Evolutionary conservation across 2,113 vertebrate species (phyloP).

Genomic region (Calyptomena viridis): DNA sequence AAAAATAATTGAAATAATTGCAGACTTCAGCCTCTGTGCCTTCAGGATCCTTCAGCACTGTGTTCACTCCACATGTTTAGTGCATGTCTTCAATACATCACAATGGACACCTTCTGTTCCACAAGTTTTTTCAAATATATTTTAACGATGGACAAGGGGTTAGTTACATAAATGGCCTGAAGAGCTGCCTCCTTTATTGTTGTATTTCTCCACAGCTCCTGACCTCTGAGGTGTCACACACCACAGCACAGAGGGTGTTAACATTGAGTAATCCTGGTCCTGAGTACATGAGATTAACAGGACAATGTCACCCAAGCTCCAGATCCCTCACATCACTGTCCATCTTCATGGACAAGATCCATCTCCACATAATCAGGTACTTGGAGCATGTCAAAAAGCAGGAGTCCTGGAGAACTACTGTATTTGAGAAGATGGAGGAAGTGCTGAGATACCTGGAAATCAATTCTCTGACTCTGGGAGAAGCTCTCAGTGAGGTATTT

Average conservation of each 20-base stretch:
- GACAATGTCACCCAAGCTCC: background rate
- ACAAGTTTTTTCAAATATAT: background rate
- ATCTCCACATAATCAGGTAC: background rate
- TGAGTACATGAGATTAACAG: background rate
- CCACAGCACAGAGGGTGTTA: background rate
- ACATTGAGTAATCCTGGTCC: background rate
- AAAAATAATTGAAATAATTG: background rate
- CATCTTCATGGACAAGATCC: rapidly evolving
- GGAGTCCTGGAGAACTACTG: background rate
- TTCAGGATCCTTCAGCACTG: background rate
- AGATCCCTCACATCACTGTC: rapidly evolving
- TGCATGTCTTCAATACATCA: background rate
- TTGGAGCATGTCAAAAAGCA: background rate
- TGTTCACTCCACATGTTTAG: background rate
- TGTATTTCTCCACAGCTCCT: background rate
- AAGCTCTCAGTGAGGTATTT: background rate
- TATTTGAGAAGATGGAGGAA: background rate
- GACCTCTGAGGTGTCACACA: background rate
- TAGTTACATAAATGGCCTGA: no score
- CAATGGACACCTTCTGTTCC: background rate
- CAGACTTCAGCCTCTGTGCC: background rate
- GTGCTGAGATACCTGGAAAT: background rate
- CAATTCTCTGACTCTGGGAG: background rate
- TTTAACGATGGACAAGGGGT: background rate
- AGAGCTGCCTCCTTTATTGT: background rate